phyloP scores from a whole-genome alignment of 1,140 invertebrate genomes.

The Pseudomyrmex gracilis region DNA sequence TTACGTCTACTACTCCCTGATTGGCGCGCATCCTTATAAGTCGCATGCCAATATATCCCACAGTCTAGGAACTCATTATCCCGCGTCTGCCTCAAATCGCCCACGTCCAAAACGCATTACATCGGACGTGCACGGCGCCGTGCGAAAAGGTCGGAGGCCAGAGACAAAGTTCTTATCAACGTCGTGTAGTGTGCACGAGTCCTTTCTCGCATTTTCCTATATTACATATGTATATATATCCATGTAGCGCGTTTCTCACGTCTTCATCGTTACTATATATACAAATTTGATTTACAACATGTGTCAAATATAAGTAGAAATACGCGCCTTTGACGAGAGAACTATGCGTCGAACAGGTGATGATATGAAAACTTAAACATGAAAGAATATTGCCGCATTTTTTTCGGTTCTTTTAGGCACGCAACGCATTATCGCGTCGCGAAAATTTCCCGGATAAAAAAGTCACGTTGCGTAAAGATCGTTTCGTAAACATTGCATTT shows the following conservation, averaged over 20 bases:
- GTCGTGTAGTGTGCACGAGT: slow-evolving; percentile 8
- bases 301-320: neutral
- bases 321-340: neutral
- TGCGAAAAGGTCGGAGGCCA: slow-evolving; percentile 61
- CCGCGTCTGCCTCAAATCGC: slow-evolving; percentile 64
- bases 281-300: slow-evolving; percentile 3
- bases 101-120: slow-evolving; percentile 62
- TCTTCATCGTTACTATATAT: neutral
- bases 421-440: neutral
- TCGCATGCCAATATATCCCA: slow-evolving; percentile 57
- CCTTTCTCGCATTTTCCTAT: slow-evolving; percentile 9
- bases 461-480: neutral
- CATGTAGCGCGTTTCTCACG: neutral
- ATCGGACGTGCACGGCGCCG: slow-evolving; percentile 42
- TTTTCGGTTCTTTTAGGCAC: neutral
- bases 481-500: slow-evolving; percentile 20
- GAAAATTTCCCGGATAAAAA: slow-evolving; percentile 1
- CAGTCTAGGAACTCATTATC: slow-evolving; percentile 70
- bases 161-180: slow-evolving; percentile 59
- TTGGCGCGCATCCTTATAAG: slow-evolving; percentile 72
- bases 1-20: slow-evolving; percentile 52
- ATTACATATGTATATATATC: neutral
- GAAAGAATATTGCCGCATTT: slow-evolving; percentile 1
- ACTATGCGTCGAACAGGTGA: neutral
- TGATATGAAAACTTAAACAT: neutral